These are phyloP conservation scores for Lepus timidus DNA, from an alignment of 2,113 vertebrate species.

Conservation along the genomic window DNA sequence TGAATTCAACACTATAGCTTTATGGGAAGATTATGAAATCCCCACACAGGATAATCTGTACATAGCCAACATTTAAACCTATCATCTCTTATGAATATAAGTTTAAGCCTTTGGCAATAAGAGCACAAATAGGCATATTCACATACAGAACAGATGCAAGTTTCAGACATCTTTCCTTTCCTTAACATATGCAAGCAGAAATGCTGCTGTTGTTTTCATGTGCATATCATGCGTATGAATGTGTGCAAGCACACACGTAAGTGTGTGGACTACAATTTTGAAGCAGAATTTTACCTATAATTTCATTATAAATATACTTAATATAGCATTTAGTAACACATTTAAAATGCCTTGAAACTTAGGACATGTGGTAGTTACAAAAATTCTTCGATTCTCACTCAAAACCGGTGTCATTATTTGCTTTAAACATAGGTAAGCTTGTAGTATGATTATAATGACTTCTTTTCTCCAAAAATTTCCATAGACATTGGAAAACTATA, in stretches of 20 bases:
- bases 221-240: background rate
- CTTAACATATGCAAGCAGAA: constrained; percentile 56
- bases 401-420: background rate
- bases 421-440: background rate
- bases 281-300: constrained; percentile 35
- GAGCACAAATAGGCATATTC: constrained; percentile 83
- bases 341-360: constrained; percentile 39
- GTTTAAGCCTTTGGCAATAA: constrained; percentile 85
- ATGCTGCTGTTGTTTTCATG: constrained; percentile 73
- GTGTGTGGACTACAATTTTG: constrained; percentile 1
- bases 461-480: constrained; percentile 9
- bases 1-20: constrained; percentile 58
- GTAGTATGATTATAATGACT: background rate
- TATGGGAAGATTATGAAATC: constrained; percentile 78
- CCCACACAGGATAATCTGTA: constrained; percentile 78
- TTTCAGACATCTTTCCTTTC: constrained; percentile 81
- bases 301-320: constrained; percentile 44
- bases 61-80: constrained; percentile 68
- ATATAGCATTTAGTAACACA: constrained; percentile 33
- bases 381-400: background rate
- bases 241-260: background rate
- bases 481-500: background rate
- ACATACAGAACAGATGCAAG: constrained; percentile 82
- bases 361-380: background rate
- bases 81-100: constrained; percentile 76